Base-by-base conservation (phyloP, 1,140 invertebrate species). In the Microplitis demolitor region DNA sequence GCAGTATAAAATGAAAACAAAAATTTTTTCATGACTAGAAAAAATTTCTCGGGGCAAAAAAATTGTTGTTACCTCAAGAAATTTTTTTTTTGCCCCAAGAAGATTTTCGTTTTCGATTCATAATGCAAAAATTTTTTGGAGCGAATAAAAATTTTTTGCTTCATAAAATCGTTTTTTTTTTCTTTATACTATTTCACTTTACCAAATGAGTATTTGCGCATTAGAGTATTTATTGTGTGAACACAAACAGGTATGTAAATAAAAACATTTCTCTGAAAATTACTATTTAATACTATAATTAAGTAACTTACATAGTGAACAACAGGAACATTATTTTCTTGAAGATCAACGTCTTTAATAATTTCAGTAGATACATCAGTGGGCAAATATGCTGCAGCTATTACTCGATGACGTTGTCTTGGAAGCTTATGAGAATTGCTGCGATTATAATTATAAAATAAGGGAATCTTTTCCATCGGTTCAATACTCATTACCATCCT, bases 281-380 rank as follows among this genome's bases (percentile, higher is more conserved):
- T 24, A 24, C 24, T 24, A 24, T 24, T 24, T 3, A 14, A 11
- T 39, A 63, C 5, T 35, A 54, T 56, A 54, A 64, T 68, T 45
- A 33, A 35, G 56, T 9, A 6, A 78, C 78, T 71, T 78, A 85
- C 83, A 13, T 75, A 74, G 73, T 80, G 77, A 9, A 77, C 72
- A 2, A 77, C 16, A 0, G 78, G 69, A 1, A 34, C 69, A 16
- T 31, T 64, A 13, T 70, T 79, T 50, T 80, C 71, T 0, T 68
- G 50, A 4, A 85, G 63, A 2, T 37, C 66, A 13, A 76, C 74
- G 0, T 84, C 70, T 6, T 83, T 79, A 16, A 84, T 73, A 5
- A 79, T 53, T 11, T 82, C 83, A 0, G 81, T 83, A 0, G 76
- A 73, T 0, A 76, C 76, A 11, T 83, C 67, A 11, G 11, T 50